phyloP scores from a whole-genome alignment of 2,888 invertebrate species.

The Cryptus viduatorius region DNA sequence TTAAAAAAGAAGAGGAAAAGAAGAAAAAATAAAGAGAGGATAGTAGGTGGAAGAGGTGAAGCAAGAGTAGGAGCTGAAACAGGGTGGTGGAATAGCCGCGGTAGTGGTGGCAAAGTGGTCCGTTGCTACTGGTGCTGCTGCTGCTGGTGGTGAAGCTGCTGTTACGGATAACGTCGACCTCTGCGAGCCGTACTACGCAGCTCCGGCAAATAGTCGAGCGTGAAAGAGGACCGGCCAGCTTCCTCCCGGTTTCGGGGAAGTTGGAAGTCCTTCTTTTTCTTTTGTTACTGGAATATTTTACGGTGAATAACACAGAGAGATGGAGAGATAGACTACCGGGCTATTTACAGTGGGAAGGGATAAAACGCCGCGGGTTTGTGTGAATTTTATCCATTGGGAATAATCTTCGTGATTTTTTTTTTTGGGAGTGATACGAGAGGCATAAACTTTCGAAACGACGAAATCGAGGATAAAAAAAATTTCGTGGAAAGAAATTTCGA shows the following conservation, averaged over 20 bases:
- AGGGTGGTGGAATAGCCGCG: slow-evolving; percentile 66
- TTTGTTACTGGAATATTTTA: slow-evolving; percentile 22
- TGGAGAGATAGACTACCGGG: neutral
- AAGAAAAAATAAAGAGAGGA: slow-evolving; percentile 31
- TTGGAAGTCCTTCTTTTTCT: slow-evolving; percentile 58
- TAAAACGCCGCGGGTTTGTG: slow-evolving; percentile 11
- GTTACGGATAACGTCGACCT: slow-evolving; percentile 72
- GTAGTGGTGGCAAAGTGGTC: slow-evolving; percentile 68
- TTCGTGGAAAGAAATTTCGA: neutral
- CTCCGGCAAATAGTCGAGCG: slow-evolving; percentile 63
- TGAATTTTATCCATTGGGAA: slow-evolving; percentile 3
- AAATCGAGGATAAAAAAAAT: slow-evolving; percentile 4
- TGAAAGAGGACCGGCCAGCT: slow-evolving; percentile 65
- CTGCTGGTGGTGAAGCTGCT: slow-evolving; percentile 69
- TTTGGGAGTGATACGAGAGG: slow-evolving; percentile 23
- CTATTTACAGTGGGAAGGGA: slow-evolving; percentile 12
- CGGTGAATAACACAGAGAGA: neutral
- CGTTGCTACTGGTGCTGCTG: slow-evolving; percentile 69
- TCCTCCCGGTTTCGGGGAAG: slow-evolving; percentile 68
- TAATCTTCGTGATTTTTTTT: slow-evolving; percentile 25
- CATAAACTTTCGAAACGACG: slow-evolving; percentile 7
- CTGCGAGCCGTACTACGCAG: slow-evolving; percentile 71
- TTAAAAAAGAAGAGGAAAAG: slow-evolving; percentile 17
- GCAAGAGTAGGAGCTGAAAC: slow-evolving; percentile 63
- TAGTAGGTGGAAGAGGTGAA: slow-evolving; percentile 52